Evolutionary conservation across 2,113 vertebrate genomes (phyloP), one percentile per base, ranked within the genome.

Genomic region (Mustela lutreola): DNA sequence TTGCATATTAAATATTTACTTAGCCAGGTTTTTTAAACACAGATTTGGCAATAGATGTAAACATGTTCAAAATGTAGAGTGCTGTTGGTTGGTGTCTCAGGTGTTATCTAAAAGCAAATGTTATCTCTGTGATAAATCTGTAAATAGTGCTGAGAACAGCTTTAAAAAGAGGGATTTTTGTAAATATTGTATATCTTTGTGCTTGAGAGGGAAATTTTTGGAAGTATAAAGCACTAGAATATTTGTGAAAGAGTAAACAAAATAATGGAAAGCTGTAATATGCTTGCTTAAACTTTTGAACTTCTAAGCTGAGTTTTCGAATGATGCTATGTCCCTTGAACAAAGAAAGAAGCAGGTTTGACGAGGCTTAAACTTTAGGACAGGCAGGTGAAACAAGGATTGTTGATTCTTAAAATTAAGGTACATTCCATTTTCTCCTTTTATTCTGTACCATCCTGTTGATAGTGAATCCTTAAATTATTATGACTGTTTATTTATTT

Each of bases 381-480:
- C 39, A 78, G 60, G 56, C 11, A 50, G n/a, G 12, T 90, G 53
- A 91, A 96, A 53, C 21, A 81, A 62, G 28, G 22, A 22, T 45
- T 95, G 22, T 84, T 53, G 4, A 93, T 73, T 82, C 26, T 76
- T 83, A 45, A 81, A 94, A 82, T 94, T 76, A 63, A 88, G n/a
- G 11, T 88, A 91, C 21, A 76, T 97, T 96, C 80, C 4, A 63
- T 93, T 79, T 93, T 94, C 26, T 86, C 65, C 14, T 92, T 97
- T 87, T 86, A 60, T 81, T 10, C 82, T 86, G 9, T 56, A 42
- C 22, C 48, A 53, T 63, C 31, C n/a, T 79, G 31, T 90, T 82
- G 60, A 83, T 12, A 91, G 8, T 58, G 45, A 36, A 94, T 87
- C 31, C 58, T 94, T 92, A 89, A 78, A 67, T 86, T 21, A 86